Evolutionary conservation across 1,140 invertebrate genomes (phyloP), one percentile per base, ranked within the genome.

Genomic region (Holcopasites calliopsidis): DNA sequence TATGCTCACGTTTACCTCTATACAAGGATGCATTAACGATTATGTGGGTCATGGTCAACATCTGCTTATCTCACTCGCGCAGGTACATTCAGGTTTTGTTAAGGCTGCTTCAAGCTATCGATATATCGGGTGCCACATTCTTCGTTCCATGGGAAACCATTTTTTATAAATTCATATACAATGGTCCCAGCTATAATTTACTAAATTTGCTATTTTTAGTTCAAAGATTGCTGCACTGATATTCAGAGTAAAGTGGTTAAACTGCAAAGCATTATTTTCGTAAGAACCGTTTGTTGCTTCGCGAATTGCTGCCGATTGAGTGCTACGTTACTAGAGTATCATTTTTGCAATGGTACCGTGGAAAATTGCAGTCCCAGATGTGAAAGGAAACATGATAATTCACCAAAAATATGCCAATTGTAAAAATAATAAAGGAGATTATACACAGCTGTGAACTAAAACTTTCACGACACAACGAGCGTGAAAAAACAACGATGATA

Each of bases 31-130:
- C 85, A 88, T 88, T 87, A 73, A 86, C 78, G 81, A 87, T 84
- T 88, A 90, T 87, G 76, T 91, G 65, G 89, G 90, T 90, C 90
- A 91, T 88, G 90, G 89, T 90, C 89, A 87, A 86, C 87, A 86
- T 86, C 87, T 87, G 85, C 79, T 82, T 84, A 86, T 86, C 77
- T 79, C 72, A 23, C 80, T 84, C 76, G 62, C 79, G 70, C 79
- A 77, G 66, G 76, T 81, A 71, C 79, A 71, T 72, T 85, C 69
- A 54, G 47, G 44, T 77, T 52, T 62, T 68, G 16, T 28, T 73
- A 68, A 28, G 61, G 40, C 33, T 4, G 49, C 23, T 70, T 21
- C 49, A 11, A 42, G n/a, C 11, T 58, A 69, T 69, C 52, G 44
- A 62, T 70, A 35, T 65, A 77, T 23, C 18, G 8, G 26, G 26